These are phyloP conservation scores for Tetramorium bicarinatum DNA, from an alignment of 2,888 invertebrate species.

Conservation along the genomic window DNA sequence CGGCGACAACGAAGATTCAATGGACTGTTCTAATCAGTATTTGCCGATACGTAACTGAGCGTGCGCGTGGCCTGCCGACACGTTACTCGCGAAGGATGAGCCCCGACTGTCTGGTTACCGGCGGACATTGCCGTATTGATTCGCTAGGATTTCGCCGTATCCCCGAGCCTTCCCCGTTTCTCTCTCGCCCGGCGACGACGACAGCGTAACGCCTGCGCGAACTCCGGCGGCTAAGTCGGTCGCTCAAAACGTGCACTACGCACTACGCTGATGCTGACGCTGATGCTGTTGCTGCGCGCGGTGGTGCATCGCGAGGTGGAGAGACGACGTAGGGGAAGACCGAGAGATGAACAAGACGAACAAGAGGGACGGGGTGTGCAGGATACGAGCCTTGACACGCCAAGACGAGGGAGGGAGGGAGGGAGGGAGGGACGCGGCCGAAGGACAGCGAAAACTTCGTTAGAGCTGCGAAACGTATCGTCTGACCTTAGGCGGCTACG, in stretches of 20 bases:
- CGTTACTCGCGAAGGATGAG: slow-evolving; percentile 80
- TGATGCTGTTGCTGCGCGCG: slow-evolving; percentile 68
- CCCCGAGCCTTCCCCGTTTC: slow-evolving; percentile 47
- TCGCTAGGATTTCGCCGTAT: slow-evolving; percentile 58
- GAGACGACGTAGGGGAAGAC: slow-evolving; percentile 22
- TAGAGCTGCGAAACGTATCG: slow-evolving; percentile 9
- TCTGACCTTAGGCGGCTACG: not conserved
- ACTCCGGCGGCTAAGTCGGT: slow-evolving; percentile 72
- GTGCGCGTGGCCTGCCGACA: slow-evolving; percentile 69
- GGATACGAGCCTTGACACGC: slow-evolving; percentile 49
- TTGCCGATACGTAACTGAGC: slow-evolving; percentile 32
- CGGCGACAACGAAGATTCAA: slow-evolving; percentile 27
- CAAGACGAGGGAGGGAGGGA: slow-evolving; percentile 11
- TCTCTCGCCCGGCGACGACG: slow-evolving; percentile 21
- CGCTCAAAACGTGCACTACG: slow-evolving; percentile 71
- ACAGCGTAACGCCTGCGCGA: slow-evolving; percentile 69
- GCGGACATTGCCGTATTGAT: slow-evolving; percentile 86
- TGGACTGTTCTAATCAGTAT: slow-evolving; percentile 51
- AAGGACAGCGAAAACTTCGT: slow-evolving; percentile 40
- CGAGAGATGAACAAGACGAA: slow-evolving; percentile 45
- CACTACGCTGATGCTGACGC: slow-evolving; percentile 51
- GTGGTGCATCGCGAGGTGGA: slow-evolving; percentile 58
- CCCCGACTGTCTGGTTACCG: slow-evolving; percentile 83
- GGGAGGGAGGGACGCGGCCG: too few species aligned
- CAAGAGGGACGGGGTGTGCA: not conserved